Evolutionary conservation across 2,797 vertebrate species (phyloP).

Genomic region (Brachymystax lenok): DNA sequence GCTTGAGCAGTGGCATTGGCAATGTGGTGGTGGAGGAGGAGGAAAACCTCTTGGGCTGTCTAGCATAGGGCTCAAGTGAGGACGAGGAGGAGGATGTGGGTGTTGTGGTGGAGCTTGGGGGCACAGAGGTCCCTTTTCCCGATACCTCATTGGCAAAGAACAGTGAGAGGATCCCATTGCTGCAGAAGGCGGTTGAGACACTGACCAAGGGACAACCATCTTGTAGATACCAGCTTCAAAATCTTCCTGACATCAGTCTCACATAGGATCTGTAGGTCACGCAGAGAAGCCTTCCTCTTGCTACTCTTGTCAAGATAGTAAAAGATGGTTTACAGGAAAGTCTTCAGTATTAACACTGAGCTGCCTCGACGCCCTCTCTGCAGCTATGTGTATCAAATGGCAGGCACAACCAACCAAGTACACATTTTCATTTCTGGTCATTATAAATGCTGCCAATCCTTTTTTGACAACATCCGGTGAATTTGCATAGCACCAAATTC

Average conservation of each 20-base stretch:
- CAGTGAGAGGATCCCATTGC: slow-evolving; percentile 4
- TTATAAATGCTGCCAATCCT: slow-evolving; percentile 29
- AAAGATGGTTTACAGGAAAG: slow-evolving; percentile 9
- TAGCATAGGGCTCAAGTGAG: no score
- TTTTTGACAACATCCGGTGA: background rate
- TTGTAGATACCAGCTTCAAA: slow-evolving; percentile 11
- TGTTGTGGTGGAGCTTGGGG: no score
- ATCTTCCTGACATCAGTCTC: slow-evolving; percentile 16
- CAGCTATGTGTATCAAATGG: no score
- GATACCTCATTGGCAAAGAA: no score
- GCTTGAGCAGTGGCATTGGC: no score
- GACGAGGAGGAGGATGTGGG: no score
- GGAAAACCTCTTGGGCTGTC: no score
- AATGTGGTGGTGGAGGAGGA: no score
- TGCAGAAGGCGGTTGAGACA: slow-evolving; percentile 17
- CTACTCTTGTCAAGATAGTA: slow-evolving; percentile 30
- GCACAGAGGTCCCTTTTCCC: no score
- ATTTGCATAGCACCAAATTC: no score
- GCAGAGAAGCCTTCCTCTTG: slow-evolving; percentile 18
- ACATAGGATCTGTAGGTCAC: background rate
- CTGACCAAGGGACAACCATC: slow-evolving; percentile 21
- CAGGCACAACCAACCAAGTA: slow-evolving; percentile 4
- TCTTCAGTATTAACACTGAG: no score
- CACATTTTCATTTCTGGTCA: background rate
- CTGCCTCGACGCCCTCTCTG: no score